These are phyloP conservation scores for Austrofundulus limnaeus DNA, from an alignment of 2,113 vertebrate species.

Conservation along the genomic window DNA sequence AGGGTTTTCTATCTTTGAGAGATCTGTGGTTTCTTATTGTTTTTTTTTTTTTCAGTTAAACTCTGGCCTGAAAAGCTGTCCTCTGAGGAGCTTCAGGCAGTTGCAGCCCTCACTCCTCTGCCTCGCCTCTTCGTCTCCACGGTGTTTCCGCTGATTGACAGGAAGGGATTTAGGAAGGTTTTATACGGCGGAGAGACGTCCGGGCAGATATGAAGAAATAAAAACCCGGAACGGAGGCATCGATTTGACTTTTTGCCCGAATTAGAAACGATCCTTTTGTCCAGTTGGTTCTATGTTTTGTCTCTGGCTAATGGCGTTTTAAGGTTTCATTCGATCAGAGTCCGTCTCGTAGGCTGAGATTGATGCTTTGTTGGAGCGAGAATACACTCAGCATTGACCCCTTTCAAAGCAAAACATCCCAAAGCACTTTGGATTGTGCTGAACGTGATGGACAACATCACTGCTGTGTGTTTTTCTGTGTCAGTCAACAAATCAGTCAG, in stretches of 20 bases:
- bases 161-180: conserved; percentile 2
- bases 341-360: conserved; percentile 38
- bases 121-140: conserved; percentile 1
- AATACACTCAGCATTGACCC: conserved; percentile 43
- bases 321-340: conserved; percentile 58
- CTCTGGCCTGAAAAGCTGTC: conserved; percentile 39
- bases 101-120: background rate
- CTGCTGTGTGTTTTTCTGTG: conserved; percentile 2
- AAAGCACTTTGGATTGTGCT: conserved; percentile 35
- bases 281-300: conserved; percentile 49
- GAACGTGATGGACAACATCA: conserved; percentile 8
- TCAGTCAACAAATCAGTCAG: conserved; percentile 24
- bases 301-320: conserved; percentile 54
- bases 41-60: conserved; percentile 57
- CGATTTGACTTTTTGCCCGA: conserved; percentile 61
- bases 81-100: conserved; percentile 38
- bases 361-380: conserved; percentile 38
- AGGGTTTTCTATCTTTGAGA: no score
- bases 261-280: conserved; percentile 60
- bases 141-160: conserved; percentile 23
- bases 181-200: conserved; percentile 17
- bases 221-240: conserved; percentile 51
- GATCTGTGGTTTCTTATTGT: no score
- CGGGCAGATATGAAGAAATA: conserved; percentile 12
- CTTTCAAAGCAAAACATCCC: conserved; percentile 51